Evolutionary conservation across 2,888 invertebrate genomes (phyloP), one percentile per base, ranked within the genome.

Genomic region (Hyalella azteca): DNA sequence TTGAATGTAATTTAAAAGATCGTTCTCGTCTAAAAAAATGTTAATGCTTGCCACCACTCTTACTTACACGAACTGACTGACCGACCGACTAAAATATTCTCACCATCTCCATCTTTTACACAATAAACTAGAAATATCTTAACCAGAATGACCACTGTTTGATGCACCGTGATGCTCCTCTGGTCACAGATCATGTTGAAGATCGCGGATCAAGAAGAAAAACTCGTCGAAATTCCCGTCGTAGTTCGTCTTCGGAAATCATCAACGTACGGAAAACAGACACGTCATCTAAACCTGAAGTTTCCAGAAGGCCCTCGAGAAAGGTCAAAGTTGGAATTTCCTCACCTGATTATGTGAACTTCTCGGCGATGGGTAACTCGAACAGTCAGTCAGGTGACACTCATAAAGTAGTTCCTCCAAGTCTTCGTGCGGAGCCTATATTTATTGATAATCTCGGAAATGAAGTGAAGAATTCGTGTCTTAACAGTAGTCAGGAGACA

Each of bases 161-260:
- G n/a, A n/a, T n/a, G n/a, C n/a, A n/a, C n/a, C n/a, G n/a, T n/a
- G n/a, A n/a, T 32, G 39, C 49, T 40, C 39, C 66, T 79, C 49
- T 81, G 81, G 79, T 73, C 79, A 78, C 83, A 84, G 84, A 84
- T 84, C 40, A 79, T 73, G 39, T 81, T 49, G 84, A 82, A 77
- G 84, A 82, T 39, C 79, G 84, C 11, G 82, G 81, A 48, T 81
- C 80, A n/a, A 77, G 84, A n/a, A 84, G 81, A 77, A 82, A 79
- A 54, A 77, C 81, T 36, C 59, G 84, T 26, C 76, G 82, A 26
- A 84, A 78, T 76, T 84, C 82, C 22, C 41, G 82, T 32, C 77
- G 82, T 29, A 79, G 76, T 77, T 73, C 79, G 15, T 73, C 79
- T 22, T 73, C 73, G 9, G 73, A 78, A 60, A 66, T 45, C 11